Evolutionary conservation across 2,888 invertebrate species (phyloP).

Genomic region (Synergus laeviventris): DNA sequence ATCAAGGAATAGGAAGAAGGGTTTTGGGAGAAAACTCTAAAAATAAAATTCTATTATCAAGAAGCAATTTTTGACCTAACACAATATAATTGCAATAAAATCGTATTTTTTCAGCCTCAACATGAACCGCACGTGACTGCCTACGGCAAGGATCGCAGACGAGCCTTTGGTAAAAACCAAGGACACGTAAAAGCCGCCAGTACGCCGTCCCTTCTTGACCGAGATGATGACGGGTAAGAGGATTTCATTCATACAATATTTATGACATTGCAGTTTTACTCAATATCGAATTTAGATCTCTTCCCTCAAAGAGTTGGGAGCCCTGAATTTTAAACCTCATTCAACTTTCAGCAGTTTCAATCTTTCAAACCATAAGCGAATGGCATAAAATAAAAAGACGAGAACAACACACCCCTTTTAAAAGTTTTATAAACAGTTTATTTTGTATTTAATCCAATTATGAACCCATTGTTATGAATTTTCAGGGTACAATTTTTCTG

Average conservation of each 20-base stretch:
- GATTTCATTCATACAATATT: slow-evolving; percentile 40
- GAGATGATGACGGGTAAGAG: slow-evolving; percentile 68
- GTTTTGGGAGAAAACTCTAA: not conserved
- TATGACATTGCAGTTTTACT: slow-evolving; percentile 32
- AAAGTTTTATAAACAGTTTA: too few relatives aligned
- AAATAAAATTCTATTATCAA: not conserved
- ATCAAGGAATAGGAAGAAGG: too few relatives aligned
- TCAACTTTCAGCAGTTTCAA: not conserved
- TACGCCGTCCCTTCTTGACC: slow-evolving; percentile 70
- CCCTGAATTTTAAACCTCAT: not conserved
- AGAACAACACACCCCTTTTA: not conserved
- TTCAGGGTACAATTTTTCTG: too few relatives aligned
- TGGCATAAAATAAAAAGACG: not conserved
- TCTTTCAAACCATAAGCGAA: too few relatives aligned
- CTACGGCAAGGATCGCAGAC: slow-evolving; percentile 65
- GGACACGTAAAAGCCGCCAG: slow-evolving; percentile 71
- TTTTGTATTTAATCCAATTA: too few relatives aligned
- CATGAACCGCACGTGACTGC: slow-evolving; percentile 60
- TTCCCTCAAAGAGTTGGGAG: not conserved
- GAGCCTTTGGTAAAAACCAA: slow-evolving; percentile 67
- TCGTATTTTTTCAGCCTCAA: slow-evolving; percentile 56
- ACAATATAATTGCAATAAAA: slow-evolving; percentile 15
- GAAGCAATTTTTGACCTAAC: not conserved
- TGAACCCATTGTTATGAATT: too few relatives aligned
- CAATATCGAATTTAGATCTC: slow-evolving; percentile 3